A percentile compares a stretch with the other conserved stretches of the same genome.
Evolutionary conservation across 2,888 invertebrate species (phyloP).

Genomic region (Cantharis lateralis): DNA sequence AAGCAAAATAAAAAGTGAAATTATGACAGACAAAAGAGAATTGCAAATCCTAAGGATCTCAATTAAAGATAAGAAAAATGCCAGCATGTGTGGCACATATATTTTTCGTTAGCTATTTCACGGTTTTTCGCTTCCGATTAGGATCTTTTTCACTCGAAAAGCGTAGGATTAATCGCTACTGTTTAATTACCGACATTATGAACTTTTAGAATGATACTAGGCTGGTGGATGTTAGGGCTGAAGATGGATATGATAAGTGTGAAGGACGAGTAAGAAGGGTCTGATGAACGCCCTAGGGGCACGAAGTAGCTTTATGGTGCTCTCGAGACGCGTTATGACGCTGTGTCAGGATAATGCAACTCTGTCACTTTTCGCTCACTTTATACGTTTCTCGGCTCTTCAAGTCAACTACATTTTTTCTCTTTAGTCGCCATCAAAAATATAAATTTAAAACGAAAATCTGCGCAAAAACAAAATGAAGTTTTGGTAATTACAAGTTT

Average conservation of each 20-base stretch:
- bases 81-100: conserved; percentile 7
- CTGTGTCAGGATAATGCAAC: conserved; percentile 33
- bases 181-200: conserved; percentile 18
- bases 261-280: conserved; percentile 29
- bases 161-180: conserved; percentile 19
- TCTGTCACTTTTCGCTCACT: conserved; percentile 28
- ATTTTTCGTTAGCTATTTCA: conserved; percentile 17
- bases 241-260: conserved; percentile 24
- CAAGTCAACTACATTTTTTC: background rate
- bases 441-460: background rate
- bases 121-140: conserved; percentile 19
- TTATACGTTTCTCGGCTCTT: conserved; percentile 7
- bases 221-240: conserved; percentile 23
- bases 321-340: conserved; percentile 40
- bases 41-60: background rate
- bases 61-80: conserved; percentile 10
- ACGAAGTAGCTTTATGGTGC: conserved; percentile 43
- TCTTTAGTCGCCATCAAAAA: background rate
- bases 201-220: conserved; percentile 18
- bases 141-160: conserved; percentile 16
- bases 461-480: background rate
- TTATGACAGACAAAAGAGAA: background rate
- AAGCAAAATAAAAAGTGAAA: background rate
- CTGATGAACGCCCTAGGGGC: conserved; percentile 43
- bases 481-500: background rate